A percentile compares a stretch with the other conserved stretches of the same genome.
Conservation (phyloP, 2,113 vertebrate genomes). For the Eubucco bourcierii region DNA sequence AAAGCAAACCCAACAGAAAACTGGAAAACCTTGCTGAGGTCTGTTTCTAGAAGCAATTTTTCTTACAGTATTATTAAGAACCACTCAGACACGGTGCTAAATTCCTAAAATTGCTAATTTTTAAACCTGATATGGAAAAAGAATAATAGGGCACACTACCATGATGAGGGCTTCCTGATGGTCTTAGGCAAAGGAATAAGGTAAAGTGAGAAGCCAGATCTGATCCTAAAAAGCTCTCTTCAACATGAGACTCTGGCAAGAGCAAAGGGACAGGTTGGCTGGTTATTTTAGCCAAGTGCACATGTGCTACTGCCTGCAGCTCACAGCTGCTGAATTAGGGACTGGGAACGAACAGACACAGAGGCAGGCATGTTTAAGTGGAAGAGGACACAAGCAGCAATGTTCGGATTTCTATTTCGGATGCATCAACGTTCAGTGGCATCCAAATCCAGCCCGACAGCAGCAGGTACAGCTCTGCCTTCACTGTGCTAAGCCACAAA, state of each 20-base stretch:
- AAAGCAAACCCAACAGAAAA: background rate
- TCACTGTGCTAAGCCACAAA: background rate
- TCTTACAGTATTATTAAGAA: background rate
- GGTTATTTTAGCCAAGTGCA: slow-evolving; percentile 65
- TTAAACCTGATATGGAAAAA: background rate
- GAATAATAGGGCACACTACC: background rate
- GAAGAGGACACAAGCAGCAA: slow-evolving; percentile 20
- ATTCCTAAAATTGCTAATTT: background rate
- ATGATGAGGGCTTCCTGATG: background rate
- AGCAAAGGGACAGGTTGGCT: slow-evolving; percentile 27
- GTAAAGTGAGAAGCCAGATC: slow-evolving; percentile 37
- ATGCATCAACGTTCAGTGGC: background rate
- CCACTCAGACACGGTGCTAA: background rate
- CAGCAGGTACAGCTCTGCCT: background rate
- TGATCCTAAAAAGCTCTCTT: slow-evolving; percentile 15
- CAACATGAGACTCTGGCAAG: slow-evolving; percentile 40
- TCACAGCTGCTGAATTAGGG: slow-evolving; percentile 56
- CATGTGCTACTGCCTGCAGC: slow-evolving; percentile 48
- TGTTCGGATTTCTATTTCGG: background rate
- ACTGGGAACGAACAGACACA: background rate
- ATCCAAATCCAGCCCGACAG: background rate
- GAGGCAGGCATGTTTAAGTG: background rate
- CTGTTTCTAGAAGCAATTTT: background rate
- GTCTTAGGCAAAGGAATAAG: slow-evolving; percentile 12
- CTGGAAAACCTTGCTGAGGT: background rate